Evolutionary conservation across 53 echinoderm and acorn worm genomes (phyloP).

Genomic region (Arbacia lixula): DNA sequence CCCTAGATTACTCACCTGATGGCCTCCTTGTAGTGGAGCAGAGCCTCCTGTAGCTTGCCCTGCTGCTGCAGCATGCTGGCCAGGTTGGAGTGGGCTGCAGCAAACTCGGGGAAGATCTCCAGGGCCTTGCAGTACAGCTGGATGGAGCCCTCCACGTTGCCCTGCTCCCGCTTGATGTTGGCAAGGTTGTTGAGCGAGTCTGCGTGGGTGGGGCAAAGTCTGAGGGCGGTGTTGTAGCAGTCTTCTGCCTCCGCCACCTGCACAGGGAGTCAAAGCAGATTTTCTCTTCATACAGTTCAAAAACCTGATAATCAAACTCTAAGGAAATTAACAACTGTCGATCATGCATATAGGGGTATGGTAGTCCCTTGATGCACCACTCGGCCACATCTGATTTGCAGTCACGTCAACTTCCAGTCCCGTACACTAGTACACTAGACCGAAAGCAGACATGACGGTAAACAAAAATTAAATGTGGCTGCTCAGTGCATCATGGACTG

Average conservation of each 20-base stretch:
- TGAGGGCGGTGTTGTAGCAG: conserved; percentile 97
- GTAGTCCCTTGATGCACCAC: too few species aligned
- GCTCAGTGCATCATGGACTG: too few species aligned
- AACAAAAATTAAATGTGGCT: too few species aligned
- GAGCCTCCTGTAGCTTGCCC: conserved; percentile 96
- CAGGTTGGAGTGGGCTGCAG: conserved; percentile 98
- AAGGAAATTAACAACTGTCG: too few species aligned
- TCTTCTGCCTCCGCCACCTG: conserved; percentile 95
- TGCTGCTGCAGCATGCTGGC: conserved; percentile 98
- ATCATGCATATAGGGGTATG: too few species aligned
- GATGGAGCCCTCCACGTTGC: conserved; percentile 92
- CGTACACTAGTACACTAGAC: too few species aligned
- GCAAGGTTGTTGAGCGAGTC: conserved; percentile 99
- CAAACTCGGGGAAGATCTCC: conserved; percentile 99
- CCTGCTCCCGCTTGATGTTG: conserved; percentile 97
- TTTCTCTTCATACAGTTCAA: not conserved
- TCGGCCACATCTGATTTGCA: too few species aligned
- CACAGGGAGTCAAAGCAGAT: not conserved
- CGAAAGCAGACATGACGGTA: too few species aligned
- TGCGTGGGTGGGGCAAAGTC: conserved; percentile 94
- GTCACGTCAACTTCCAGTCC: too few species aligned
- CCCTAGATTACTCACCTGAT: conserved; percentile 87
- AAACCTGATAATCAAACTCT: not conserved
- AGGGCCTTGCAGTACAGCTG: conserved; percentile 94
- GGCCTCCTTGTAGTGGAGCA: conserved; percentile 97